Conservation (phyloP, 2,797 vertebrate species). For the Centroberyx gerrardi region DNA sequence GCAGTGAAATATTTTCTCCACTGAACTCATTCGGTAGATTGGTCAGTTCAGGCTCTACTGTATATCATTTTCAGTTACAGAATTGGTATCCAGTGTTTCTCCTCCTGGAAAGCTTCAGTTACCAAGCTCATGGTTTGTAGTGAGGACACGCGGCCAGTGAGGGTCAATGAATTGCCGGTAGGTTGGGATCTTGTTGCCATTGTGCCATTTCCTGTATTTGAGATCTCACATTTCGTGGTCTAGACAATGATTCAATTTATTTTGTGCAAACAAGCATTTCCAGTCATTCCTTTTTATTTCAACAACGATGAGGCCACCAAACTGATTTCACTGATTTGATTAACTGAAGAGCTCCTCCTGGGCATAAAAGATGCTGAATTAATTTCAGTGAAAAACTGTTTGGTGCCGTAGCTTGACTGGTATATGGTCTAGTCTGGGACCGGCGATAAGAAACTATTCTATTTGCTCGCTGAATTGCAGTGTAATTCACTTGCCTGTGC, state of each 20-base stretch:
- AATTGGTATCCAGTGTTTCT: conserved; percentile 30
- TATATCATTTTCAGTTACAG: conserved; percentile 16
- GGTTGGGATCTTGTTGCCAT: conserved; percentile 19
- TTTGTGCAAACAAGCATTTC: conserved; percentile 67
- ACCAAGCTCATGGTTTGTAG: conserved; percentile 10
- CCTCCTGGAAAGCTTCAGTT: conserved; percentile 4
- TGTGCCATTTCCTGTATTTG: conserved; percentile 46
- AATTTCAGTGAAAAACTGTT: conserved; percentile 71
- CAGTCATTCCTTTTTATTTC: conserved; percentile 75
- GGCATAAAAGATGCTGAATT: conserved; percentile 75
- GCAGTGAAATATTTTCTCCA: background rate
- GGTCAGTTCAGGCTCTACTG: background rate
- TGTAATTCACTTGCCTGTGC: conserved; percentile 78
- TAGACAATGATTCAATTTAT: conserved; percentile 72
- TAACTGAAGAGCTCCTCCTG: conserved; percentile 75
- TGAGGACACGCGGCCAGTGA: conserved; percentile 17
- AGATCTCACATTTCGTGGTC: conserved; percentile 50
- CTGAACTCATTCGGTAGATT: background rate
- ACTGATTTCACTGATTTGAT: conserved; percentile 81
- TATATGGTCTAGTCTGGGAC: conserved; percentile 65
- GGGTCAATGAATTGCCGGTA: conserved; percentile 1
- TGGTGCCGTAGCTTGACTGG: conserved; percentile 53
- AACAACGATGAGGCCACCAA: conserved; percentile 58
- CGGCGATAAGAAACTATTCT: conserved; percentile 77
- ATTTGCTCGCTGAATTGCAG: conserved; percentile 64